Conservation (phyloP, 1,140 invertebrate species). For the Cydia splendana region DNA sequence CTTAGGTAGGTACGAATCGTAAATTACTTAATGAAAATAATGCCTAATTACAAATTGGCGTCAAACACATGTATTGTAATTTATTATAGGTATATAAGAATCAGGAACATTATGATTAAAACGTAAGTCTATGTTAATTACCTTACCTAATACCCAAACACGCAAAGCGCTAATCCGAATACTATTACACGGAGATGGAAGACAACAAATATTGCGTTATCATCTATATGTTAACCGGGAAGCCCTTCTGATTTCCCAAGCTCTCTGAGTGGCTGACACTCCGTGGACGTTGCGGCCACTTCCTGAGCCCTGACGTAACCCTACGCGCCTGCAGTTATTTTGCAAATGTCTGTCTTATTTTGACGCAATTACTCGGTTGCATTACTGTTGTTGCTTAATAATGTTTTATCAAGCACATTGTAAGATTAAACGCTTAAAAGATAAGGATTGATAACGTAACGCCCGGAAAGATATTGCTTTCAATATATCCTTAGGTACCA, state of each 20-base stretch:
- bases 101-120: no score
- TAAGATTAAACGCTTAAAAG: not conserved
- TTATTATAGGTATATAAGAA: no score
- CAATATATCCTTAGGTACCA: not conserved
- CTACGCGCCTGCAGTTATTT: conserved; percentile 33
- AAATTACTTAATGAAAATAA: no score
- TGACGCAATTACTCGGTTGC: conserved; percentile 17
- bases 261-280: not conserved
- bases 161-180: no score
- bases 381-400: not conserved
- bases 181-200: not conserved
- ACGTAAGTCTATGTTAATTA: no score
- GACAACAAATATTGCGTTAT: not conserved
- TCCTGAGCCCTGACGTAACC: conserved; percentile 42
- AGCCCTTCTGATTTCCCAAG: not conserved
- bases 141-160: no score
- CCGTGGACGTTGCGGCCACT: conserved; percentile 33
- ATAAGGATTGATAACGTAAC: not conserved
- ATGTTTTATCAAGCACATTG: not conserved
- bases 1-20: no score
- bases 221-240: not conserved
- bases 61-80: no score
- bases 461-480: not conserved
- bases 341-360: conserved; percentile 35
- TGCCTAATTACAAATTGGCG: not conserved